Evolutionary conservation across 92 coral and sea anemone genomes (phyloP).

Genomic region (Parazoanthus swiftii): DNA sequence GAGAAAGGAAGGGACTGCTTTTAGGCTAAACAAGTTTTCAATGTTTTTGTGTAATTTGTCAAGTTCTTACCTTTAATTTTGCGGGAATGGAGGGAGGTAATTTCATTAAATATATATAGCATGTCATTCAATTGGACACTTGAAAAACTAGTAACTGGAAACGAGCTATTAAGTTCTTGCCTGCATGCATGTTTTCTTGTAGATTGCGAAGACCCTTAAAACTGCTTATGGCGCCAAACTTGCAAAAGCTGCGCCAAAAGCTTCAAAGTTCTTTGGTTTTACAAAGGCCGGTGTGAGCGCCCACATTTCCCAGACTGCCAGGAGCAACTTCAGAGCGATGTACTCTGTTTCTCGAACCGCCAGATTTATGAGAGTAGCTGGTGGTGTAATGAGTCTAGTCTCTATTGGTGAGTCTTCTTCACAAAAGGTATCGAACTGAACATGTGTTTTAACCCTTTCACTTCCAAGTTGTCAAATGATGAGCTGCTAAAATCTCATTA

Average conservation of each 20-base stretch:
- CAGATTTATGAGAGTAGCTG: constrained; percentile 44
- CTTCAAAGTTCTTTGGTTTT: constrained; percentile 57
- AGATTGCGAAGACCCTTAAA: constrained; percentile 65
- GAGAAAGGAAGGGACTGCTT: no score
- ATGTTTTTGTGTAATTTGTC: no score
- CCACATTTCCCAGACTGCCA: constrained; percentile 58
- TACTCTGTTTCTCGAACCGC: constrained; percentile 29
- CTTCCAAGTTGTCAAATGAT: no score
- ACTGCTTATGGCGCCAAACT: constrained; percentile 59
- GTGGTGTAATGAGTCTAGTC: constrained; percentile 50
- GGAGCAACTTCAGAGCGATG: constrained; percentile 53
- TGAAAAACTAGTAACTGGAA: no score
- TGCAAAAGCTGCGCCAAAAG: constrained; percentile 55
- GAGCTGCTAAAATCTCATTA: no score
- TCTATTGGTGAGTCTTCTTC: constrained; percentile 46
- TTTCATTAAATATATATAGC: no score
- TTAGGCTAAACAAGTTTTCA: no score
- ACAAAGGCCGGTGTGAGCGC: constrained; percentile 54
- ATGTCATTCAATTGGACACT: no score
- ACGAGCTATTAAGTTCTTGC: not conserved
- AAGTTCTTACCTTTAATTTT: no score
- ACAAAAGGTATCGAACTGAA: no score
- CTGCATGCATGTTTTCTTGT: not conserved
- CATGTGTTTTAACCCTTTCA: no score
- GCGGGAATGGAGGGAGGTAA: no score